Base-by-base conservation (phyloP, 2,113 vertebrate genomes). In the Equus przewalskii region DNA sequence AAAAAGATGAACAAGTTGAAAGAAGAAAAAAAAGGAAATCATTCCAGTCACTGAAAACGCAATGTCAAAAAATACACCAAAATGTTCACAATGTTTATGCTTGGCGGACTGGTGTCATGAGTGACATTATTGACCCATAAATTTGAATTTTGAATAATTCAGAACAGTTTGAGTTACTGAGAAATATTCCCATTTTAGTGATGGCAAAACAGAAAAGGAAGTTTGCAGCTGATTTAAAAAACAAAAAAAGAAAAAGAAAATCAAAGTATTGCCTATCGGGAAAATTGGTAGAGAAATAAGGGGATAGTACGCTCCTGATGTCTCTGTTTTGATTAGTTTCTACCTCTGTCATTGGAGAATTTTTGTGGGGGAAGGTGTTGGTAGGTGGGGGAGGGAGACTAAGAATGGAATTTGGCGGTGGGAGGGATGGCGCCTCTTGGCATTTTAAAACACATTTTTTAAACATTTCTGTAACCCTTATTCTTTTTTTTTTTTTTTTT, bases 101-200 rank as follows among this genome's bases (percentile, higher is more conserved):
- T 51, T 65, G 12, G 8, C 4, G 22, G n/a, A 54, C 26, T 14
- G 28, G n/a, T 78, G 10, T 85, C 16, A 44, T 19, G 78, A 85
- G 16, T 67, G 44, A 78, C 4, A 56, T 75, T 54, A 84, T 93
- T 85, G 85, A 56, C 19, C 3, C 56, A 44, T 44, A 26, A 26
- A 54, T 28, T 76, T 93, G 49, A 92, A 78, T 86, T 78, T 72
- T 56, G 82, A 93, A 41, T 86, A 86, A 78, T n/a, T 56, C 19
- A 44, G 60, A 44, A 84, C 44, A 93, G 8, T 56, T 24, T 65
- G 70, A n/a, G 6, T 85, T 62, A 62, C 33, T 65, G 33, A 26
- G 70, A 91, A 44, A 49, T 21, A 19, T 44, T 26, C 36, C 21
- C n/a, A 67, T 33, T 78, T 86, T 7, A 11, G 9, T 58, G 49